These are phyloP conservation scores for Trypoxylus dichotomus DNA, from an alignment of 1,140 invertebrate genomes.

Conservation along the genomic window DNA sequence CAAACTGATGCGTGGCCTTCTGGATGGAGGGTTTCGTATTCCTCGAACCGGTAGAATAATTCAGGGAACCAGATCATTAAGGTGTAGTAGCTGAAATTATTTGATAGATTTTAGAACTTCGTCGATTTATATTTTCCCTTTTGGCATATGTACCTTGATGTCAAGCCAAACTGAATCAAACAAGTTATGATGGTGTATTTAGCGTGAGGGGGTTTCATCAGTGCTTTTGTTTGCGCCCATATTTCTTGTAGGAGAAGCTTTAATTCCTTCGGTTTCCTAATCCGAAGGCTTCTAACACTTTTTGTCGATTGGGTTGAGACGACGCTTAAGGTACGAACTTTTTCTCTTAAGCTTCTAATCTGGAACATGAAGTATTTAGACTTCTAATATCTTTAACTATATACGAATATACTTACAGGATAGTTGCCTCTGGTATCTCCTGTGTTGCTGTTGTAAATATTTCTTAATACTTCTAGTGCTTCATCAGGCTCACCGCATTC, in stretches of 20 bases:
- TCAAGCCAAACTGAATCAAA: slow-evolving; percentile 73
- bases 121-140: too few relatives aligned
- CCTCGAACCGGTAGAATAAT: slow-evolving; percentile 74
- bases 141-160: slow-evolving; percentile 63
- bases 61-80: slow-evolving; percentile 85
- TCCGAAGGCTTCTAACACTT: slow-evolving; percentile 61
- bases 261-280: slow-evolving; percentile 68
- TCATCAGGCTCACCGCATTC: slow-evolving; percentile 74
- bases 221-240: slow-evolving; percentile 66
- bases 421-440: slow-evolving; percentile 66
- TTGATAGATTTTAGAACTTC: too few relatives aligned
- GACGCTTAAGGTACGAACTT: slow-evolving; percentile 64
- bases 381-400: too few relatives aligned
- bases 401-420: slow-evolving; percentile 61
- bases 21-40: slow-evolving; percentile 66
- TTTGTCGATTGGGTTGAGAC: slow-evolving; percentile 60
- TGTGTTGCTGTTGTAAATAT: slow-evolving; percentile 72
- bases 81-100: slow-evolving; percentile 70
- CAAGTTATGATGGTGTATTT: slow-evolving; percentile 73
- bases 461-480: slow-evolving; percentile 67
- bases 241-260: slow-evolving; percentile 66
- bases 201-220: slow-evolving; percentile 69
- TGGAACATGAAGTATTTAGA: slow-evolving; percentile 49
- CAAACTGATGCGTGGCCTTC: slow-evolving; percentile 68
- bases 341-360: slow-evolving; percentile 69